Base-by-base conservation (phyloP, 2,113 vertebrate genomes). In the Megaptera novaeangliae region DNA sequence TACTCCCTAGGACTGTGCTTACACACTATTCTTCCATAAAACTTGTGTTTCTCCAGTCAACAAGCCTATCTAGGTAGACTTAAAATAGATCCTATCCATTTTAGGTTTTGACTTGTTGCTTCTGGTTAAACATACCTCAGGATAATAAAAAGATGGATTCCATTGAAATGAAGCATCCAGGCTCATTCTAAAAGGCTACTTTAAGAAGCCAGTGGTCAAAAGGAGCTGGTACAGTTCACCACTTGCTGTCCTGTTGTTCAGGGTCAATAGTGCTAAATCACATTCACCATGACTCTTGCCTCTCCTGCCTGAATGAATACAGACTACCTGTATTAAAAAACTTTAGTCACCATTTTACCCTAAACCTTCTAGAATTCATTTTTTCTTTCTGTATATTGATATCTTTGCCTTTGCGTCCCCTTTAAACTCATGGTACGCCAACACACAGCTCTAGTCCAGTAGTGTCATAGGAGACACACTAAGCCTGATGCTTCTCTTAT, bases 401-500 rank as follows among this genome's bases (percentile, higher is more conserved):
- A 12, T 80, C 31, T 97, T 74, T 95, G 74, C 63, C 31, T 72
- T 94, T 88, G 59, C 39, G 8, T 66, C 34, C 34, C 64, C 86
- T 94, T 88, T 95, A 83, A 91, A 74, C 72, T 96, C 36, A 41
- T 12, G 31, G 25, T 80, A 52, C 85, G 66, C 52, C 78, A 55
- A 72, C 29, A 66, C 23, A 74, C 93, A 98, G 94, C 68, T 17
- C 90, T 91, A 96, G 89, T 93, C 46, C 96, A 94, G 66, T 69
- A 95, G 83, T 98, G 86, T 97, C 92, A 4, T 72, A 83, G 96
- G 98, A 97, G 93, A 97, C 94, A 91, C 94, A 98, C 95, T 98
- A 98, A 98, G 97, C 98, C 99, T 99, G 99, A 99, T 99, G 98
- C 97, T 99, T 99, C 98, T 99, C 81, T 88, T 99, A 99, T 99